phyloP scores from a whole-genome alignment of 2,113 vertebrate species.

The Mirounga angustirostris region DNA sequence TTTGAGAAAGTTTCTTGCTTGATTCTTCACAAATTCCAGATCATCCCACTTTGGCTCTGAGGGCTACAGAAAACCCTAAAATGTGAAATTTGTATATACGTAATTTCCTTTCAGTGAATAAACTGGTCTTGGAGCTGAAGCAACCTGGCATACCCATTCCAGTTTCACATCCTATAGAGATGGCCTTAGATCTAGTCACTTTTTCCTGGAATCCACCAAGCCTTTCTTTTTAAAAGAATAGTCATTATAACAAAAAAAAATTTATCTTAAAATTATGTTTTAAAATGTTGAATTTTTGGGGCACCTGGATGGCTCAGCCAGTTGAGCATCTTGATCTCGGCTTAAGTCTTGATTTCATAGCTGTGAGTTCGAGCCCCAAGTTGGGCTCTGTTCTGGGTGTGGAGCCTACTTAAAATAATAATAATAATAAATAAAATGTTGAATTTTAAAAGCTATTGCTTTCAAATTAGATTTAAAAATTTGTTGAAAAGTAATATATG shows the following conservation, averaged over 20 bases:
- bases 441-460: neutral
- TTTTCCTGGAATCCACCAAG: neutral
- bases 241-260: neutral
- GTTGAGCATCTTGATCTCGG: neutral
- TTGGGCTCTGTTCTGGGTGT: neutral
- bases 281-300: neutral
- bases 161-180: neutral
- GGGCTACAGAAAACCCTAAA: neutral
- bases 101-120: neutral
- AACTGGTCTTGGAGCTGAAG: neutral
- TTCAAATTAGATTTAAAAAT: slow-evolving; percentile 20
- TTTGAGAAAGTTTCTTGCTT: slow-evolving; percentile 44
- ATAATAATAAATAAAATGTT: neutral
- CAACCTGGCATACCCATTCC: neutral
- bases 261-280: slow-evolving; percentile 44
- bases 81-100: neutral
- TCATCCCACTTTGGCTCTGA: neutral
- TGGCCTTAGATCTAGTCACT: neutral
- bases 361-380: neutral
- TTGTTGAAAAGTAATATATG: neutral
- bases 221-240: slow-evolving; percentile 26
- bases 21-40: neutral
- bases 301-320: neutral
- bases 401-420: neutral
- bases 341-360: neutral